Base-by-base conservation (phyloP, 2,888 invertebrate species). In the Colostygia pectinataria region DNA sequence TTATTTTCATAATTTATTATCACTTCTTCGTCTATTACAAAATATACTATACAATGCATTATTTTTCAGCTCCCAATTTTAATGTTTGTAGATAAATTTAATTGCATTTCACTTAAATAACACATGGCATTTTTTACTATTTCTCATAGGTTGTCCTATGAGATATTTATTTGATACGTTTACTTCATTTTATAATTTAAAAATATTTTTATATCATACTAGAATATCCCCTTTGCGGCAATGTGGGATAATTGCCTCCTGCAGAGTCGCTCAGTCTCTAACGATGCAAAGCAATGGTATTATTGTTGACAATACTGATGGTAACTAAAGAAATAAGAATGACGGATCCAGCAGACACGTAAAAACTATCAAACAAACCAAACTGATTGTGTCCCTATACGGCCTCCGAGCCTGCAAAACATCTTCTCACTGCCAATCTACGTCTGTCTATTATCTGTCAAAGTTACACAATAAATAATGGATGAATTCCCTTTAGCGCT, bases 391-490 rank as follows among this genome's bases (percentile, higher is more conserved):
- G 42, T 42, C 48, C 42, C 48, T 33, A 42, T 33, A 48, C 24
- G 42, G 46, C 14, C 13, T 31, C 39, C 29, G 8, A 38, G 29
- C 34, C 36, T 9, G 37, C 37, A 41, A 9, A 42, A 47, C 52
- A 9, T 47, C 46, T 39, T 41, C 10, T 52, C 46, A 52, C 33
- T 47, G 52, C 38, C 52, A 52, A 52, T 47, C 46, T 37, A 41
- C 12, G 45, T 51, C 50, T 40, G 40, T 41, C 51, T 45, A 51
- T 41, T 46, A 9, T 20, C 36, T 24, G 41, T 51, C 34, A 18
- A 44, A 44, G 33, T 51, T 27, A 45, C 41, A 45, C 40, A 27
- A 47, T 52, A 47, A 46, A 52, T 52, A 31, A 52, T 52, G 46
- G 31, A 52, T 46, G 42, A 47, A 38, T 29, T 52, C 42, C 29